phyloP scores from a whole-genome alignment of 2,888 invertebrate species.

The Phymatocera aterrima region DNA sequence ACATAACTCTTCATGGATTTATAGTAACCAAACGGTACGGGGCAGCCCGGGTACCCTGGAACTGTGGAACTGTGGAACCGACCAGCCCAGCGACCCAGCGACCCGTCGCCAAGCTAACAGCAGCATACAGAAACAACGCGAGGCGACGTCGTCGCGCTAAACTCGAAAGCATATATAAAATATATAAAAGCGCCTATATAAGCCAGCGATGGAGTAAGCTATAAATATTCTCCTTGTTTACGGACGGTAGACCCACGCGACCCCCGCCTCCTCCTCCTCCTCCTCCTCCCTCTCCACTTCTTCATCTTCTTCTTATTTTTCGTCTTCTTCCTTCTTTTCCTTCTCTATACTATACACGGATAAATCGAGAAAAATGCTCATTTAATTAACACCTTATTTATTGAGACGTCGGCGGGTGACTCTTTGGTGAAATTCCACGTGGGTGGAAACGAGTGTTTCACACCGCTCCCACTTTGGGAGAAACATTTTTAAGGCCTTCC shows the following conservation, averaged over 20 bases:
- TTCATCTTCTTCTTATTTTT: constrained; percentile 70
- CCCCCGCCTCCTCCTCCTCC: background rate
- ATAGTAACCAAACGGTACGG: constrained; percentile 63
- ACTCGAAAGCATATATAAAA: constrained; percentile 43
- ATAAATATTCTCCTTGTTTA: constrained; percentile 72
- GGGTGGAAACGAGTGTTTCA: constrained; percentile 45
- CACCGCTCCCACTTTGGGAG: constrained; percentile 27
- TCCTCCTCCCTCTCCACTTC: background rate
- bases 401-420: constrained; percentile 67
- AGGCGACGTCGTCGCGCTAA: constrained; percentile 37
- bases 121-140: background rate
- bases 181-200: constrained; percentile 52
- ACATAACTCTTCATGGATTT: constrained; percentile 72
- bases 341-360: constrained; percentile 54
- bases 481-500: constrained; percentile 17
- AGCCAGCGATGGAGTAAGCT: constrained; percentile 58
- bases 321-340: background rate
- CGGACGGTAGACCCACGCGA: constrained; percentile 57
- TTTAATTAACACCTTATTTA: constrained; percentile 74
- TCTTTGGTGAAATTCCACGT: constrained; percentile 42
- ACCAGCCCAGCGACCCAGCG: too few species aligned
- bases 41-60: constrained; percentile 41
- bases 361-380: constrained; percentile 72
- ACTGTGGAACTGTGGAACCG: background rate
- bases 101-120: constrained; percentile 2